Percentiles rank a stretch among this genome's conserved stretches.
Evolutionary conservation across 2,888 invertebrate genomes (phyloP).

Genomic region (Hyles lineata): DNA sequence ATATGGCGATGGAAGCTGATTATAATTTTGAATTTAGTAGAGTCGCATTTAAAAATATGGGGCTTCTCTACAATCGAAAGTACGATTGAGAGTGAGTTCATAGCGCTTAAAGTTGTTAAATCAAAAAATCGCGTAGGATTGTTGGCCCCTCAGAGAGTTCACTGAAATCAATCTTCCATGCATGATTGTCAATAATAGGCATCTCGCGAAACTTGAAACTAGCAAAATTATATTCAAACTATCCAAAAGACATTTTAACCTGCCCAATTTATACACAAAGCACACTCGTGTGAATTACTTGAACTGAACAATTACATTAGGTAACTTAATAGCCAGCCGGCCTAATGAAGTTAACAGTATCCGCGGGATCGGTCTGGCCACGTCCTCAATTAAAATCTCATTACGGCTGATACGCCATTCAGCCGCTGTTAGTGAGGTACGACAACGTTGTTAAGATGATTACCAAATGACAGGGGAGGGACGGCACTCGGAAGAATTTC

Average conservation of each 20-base stretch:
- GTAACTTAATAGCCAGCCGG: slow-evolving; percentile 70
- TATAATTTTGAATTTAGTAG: too few species aligned
- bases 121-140: too few species aligned
- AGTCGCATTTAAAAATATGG: too few species aligned
- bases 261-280: slow-evolving; percentile 7
- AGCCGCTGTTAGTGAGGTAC: slow-evolving; percentile 48
- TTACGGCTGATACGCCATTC: slow-evolving; percentile 63
- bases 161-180: too few species aligned
- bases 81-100: too few species aligned
- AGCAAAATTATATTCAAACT: not conserved
- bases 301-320: slow-evolving; percentile 77
- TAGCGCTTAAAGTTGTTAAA: too few species aligned
- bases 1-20: too few species aligned
- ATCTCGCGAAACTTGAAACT: not conserved
- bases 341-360: slow-evolving; percentile 76
- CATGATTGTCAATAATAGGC: too few species aligned
- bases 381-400: slow-evolving; percentile 82
- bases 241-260: not conserved
- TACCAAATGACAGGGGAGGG: slow-evolving; percentile 30
- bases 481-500: slow-evolving; percentile 26
- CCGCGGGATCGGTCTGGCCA: slow-evolving; percentile 66
- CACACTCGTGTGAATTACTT: slow-evolving; percentile 52
- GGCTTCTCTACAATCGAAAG: too few species aligned
- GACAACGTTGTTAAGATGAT: slow-evolving; percentile 47
- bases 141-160: too few species aligned